A percentile compares a stretch with the other conserved stretches of the same genome.
phyloP scores from a whole-genome alignment of 2,888 invertebrate genomes.

The Agonopterix heracliana region DNA sequence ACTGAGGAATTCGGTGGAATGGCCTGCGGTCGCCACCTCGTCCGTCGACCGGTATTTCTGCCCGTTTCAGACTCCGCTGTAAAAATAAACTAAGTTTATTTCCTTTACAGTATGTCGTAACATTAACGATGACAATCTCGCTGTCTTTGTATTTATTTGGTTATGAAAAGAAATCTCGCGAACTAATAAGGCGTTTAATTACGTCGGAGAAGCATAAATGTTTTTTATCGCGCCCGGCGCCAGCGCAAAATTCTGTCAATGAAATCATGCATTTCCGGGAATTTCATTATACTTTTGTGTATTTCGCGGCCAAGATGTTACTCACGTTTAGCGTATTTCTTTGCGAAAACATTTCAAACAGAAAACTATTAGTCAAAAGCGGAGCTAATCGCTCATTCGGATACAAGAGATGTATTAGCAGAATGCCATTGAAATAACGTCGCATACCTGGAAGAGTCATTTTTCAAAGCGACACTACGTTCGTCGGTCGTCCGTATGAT shows the following conservation, averaged over 20 bases:
- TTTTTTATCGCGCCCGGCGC: conserved; percentile 7
- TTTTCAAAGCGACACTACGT: conserved; percentile 34
- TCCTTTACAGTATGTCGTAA: conserved; percentile 39
- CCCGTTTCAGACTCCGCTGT: conserved; percentile 11
- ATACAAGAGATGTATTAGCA: conserved; percentile 1
- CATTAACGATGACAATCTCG: conserved; percentile 14
- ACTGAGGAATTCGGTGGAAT: conserved; percentile 40
- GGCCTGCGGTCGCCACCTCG: conserved; percentile 18
- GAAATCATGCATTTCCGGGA: conserved; percentile 5
- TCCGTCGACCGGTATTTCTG: conserved; percentile 10
- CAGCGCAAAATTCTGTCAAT: conserved; percentile 1
- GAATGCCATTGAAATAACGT: conserved; percentile 23
- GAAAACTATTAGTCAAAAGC: conserved; percentile 8
- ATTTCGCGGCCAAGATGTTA: not conserved
- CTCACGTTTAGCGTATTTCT: not conserved
- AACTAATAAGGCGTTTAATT: not conserved
- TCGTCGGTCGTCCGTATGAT: conserved; percentile 16
- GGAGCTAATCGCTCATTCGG: conserved; percentile 17
- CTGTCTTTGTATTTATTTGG: not conserved
- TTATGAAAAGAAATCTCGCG: not conserved
- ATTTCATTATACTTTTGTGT: not conserved
- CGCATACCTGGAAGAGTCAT: conserved; percentile 41
- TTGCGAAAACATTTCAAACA: not conserved
- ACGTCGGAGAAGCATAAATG: not conserved
- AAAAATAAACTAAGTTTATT: conserved; percentile 33